Conservation (phyloP, 2,113 vertebrate genomes). For the Corythornis madagascariensis region DNA sequence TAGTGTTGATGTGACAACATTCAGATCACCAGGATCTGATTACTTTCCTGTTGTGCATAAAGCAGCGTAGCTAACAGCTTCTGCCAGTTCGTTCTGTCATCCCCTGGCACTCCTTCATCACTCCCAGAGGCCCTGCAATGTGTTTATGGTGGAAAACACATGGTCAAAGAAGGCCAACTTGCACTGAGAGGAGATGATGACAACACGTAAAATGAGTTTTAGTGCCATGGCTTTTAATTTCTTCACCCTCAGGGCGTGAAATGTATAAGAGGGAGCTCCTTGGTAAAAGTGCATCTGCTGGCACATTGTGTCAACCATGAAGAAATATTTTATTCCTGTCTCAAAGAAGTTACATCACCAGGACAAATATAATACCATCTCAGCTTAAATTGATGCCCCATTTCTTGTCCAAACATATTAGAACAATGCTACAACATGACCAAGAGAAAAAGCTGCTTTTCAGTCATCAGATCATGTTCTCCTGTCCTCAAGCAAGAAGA, state of each 20-base stretch:
- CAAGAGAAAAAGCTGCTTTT: background rate
- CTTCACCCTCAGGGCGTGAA: accelerated
- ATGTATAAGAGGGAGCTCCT: background rate
- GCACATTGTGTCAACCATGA: background rate
- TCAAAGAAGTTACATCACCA: background rate
- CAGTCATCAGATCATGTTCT: background rate
- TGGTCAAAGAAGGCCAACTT: background rate
- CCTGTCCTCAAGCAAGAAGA: background rate
- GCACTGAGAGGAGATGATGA: background rate
- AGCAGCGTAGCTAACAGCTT: background rate
- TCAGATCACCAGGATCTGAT: background rate
- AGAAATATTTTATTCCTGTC: background rate
- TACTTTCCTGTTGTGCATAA: background rate
- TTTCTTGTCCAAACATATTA: background rate
- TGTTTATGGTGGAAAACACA: background rate
- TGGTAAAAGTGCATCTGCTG: background rate
- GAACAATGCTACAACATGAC: background rate
- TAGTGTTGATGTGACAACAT: background rate
- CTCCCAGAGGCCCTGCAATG: background rate
- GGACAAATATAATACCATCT: background rate
- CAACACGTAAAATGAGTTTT: background rate
- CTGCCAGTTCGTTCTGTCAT: background rate
- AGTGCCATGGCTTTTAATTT: background rate
- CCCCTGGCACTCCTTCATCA: background rate
- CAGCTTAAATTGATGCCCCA: background rate